These are phyloP conservation scores for Athrips mouffetella DNA, from an alignment of 2,888 invertebrate genomes.

Conservation along the genomic window DNA sequence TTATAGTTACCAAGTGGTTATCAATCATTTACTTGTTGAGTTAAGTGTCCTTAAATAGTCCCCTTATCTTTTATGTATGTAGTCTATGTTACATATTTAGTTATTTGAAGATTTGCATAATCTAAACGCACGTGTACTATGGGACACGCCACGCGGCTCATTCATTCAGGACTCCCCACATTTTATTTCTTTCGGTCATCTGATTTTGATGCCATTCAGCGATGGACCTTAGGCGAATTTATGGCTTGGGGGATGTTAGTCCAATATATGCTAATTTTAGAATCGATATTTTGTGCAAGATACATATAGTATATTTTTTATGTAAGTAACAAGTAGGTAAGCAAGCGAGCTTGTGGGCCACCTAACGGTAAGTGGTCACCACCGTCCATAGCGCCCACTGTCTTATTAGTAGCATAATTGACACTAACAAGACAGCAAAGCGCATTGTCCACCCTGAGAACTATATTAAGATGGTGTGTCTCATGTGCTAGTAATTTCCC, in stretches of 20 bases:
- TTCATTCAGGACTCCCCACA: conserved; percentile 1
- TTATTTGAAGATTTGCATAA: conserved; percentile 4
- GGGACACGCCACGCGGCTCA: background rate
- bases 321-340: background rate
- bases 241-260: background rate
- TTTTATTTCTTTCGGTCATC: background rate
- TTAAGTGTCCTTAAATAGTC: background rate
- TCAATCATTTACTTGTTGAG: too few species aligned
- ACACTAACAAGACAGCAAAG: too few species aligned
- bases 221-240: background rate
- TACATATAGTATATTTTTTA: background rate
- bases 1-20: too few species aligned
- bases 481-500: too few species aligned
- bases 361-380: too few species aligned
- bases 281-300: conserved; percentile 4
- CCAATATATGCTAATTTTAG: conserved; percentile 1
- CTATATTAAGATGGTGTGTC: too few species aligned
- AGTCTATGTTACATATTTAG: background rate
- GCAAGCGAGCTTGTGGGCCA: too few species aligned
- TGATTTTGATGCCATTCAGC: conserved; percentile 2
- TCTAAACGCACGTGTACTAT: background rate
- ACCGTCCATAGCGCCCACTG: too few species aligned
- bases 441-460: too few species aligned
- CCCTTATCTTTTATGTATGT: background rate
- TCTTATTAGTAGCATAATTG: too few species aligned